Base-by-base conservation (phyloP, 2,113 vertebrate genomes). In the Cyphomyrus discorhynchus region DNA sequence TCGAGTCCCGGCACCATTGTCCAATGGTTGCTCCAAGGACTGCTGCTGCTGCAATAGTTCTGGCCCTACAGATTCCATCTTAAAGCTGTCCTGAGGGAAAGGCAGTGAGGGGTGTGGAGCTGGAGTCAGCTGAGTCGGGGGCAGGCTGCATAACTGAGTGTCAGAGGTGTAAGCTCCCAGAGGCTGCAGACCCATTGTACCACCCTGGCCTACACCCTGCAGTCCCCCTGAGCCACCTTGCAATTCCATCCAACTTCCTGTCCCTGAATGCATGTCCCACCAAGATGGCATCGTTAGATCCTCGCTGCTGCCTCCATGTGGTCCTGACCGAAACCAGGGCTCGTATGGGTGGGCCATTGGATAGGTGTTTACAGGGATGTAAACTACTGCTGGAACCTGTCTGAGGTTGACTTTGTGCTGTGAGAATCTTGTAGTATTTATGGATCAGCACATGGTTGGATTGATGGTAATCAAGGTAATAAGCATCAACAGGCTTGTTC, bases 311-410 rank as follows among this genome's bases (percentile, higher is more conserved):
- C 95, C 94, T 31, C 96, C 94, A 53, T 97, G 93, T 53, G 96
- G 96, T 17, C 97, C 96, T n/a, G 98, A 96, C 83, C 98, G 94
- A 93, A 98, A 94, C 98, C 98, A 99, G 6, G 97, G 95, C 92
- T 99, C 98, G 2, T 98, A 98, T 0, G 97, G 97, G 91, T 99
- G 98, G 50, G 97, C 97, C 98, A 99, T 99, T 4, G 93, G 86
- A 88, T 62, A 92, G 85, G 91, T 89, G 49, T n/a, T 52, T 62
- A 88, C 35, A 35, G 39, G 49, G 77, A 49, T 77, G 70, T 89
- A 56, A 90, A 88, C 91, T 90, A 90, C 89, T 91, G 88, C 24
- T 90, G 66, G 89, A 82, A 66, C 46, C 83, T 85, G 87, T 86
- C 11, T 24, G 24, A 49, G 42, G 83, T 62, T 50, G 31, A 46